Conservation (phyloP, 1,140 invertebrate genomes). For the Latrodectus geometricus region DNA sequence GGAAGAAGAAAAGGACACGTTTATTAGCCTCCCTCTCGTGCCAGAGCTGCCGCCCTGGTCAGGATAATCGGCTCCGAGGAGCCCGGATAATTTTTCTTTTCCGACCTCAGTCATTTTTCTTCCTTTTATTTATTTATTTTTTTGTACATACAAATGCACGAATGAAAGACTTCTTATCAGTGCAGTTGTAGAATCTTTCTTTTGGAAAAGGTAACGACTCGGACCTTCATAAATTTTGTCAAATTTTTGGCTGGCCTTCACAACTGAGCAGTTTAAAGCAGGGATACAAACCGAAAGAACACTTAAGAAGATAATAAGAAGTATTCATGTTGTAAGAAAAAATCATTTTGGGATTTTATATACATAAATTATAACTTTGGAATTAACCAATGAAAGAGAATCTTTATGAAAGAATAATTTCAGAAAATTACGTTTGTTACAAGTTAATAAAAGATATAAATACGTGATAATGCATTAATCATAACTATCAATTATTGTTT, state of each 20-base stretch:
- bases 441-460: too few relatives aligned
- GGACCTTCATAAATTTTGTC: not conserved
- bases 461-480: too few relatives aligned
- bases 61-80: not conserved
- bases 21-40: constrained; percentile 24
- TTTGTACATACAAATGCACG: not conserved
- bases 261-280: too few relatives aligned
- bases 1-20: constrained; percentile 6
- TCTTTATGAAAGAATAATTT: too few relatives aligned
- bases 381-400: too few relatives aligned
- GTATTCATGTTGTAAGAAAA: not conserved
- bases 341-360: not conserved
- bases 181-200: not conserved
- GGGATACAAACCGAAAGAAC: too few relatives aligned
- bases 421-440: too few relatives aligned
- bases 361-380: too few relatives aligned
- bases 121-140: not conserved
- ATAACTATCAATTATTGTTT: too few relatives aligned
- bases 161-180: not conserved
- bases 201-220: not conserved
- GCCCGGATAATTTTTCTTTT: not conserved
- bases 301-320: too few relatives aligned
- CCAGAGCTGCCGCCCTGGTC: not conserved
- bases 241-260: too few relatives aligned
- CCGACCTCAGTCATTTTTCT: constrained; percentile 5